A percentile compares a stretch with the other conserved stretches of the same genome.
Conservation (phyloP, 1,140 invertebrate species). For the Chionoecetes opilio region DNA sequence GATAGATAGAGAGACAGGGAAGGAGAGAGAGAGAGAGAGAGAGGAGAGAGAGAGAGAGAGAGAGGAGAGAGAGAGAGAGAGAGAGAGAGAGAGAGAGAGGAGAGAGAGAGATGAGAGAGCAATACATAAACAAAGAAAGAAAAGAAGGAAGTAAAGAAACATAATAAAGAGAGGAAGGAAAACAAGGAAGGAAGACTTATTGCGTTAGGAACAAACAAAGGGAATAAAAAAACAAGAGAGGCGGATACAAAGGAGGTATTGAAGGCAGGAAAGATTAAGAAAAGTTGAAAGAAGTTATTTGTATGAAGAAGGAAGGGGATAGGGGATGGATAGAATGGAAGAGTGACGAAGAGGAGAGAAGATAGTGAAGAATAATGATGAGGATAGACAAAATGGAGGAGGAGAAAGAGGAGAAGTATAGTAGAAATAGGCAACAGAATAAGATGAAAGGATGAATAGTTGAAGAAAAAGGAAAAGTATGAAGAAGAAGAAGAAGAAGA, state of each 20-base stretch:
- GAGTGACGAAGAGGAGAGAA: too few relatives aligned
- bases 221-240: background rate
- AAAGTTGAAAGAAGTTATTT: background rate
- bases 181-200: too few relatives aligned
- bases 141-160: background rate
- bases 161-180: background rate
- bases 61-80: background rate
- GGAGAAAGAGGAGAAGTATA: background rate
- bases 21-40: conserved; percentile 21
- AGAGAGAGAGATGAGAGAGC: background rate
- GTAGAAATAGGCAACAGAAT: background rate
- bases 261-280: background rate
- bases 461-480: background rate
- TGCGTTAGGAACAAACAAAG: background rate
- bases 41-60: background rate
- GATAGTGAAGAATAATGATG: conserved; percentile 35
- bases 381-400: background rate
- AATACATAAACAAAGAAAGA: background rate
- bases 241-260: background rate
- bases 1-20: background rate
- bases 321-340: background rate
- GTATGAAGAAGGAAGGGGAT: background rate
- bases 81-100: background rate
- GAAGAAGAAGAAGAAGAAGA: background rate
- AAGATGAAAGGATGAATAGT: background rate